phyloP scores from a whole-genome alignment of 1,140 invertebrate species.

The Tetramorium simillimum region DNA sequence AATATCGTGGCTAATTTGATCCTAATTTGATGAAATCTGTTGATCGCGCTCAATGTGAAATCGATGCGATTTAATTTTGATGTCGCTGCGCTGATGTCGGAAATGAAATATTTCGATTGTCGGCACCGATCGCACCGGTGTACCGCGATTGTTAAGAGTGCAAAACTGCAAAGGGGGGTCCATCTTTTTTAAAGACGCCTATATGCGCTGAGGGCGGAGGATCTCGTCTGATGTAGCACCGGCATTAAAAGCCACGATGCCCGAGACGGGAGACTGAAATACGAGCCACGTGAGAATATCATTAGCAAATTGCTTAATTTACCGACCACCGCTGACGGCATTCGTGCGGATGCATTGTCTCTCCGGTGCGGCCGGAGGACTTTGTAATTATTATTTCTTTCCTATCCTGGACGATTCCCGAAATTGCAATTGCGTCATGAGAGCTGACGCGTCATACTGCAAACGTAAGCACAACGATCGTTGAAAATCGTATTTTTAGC shows the following conservation, averaged over 20 bases:
- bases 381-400: conserved; percentile 63
- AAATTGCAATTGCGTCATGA: conserved; percentile 31
- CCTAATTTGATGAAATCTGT: neutral
- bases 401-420: conserved; percentile 27
- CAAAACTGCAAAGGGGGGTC: conserved; percentile 6
- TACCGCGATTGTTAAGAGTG: conserved; percentile 22
- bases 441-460: neutral
- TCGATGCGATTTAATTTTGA: neutral
- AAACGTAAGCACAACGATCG: conserved; percentile 4
- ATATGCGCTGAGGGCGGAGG: conserved; percentile 33
- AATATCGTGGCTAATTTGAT: neutral
- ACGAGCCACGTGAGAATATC: conserved; percentile 84
- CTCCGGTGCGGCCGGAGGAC: conserved; percentile 11
- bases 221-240: conserved; percentile 64
- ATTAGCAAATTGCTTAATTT: conserved; percentile 86
- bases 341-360: conserved; percentile 51
- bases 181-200: conserved; percentile 34
- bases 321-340: conserved; percentile 67
- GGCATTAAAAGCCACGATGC: conserved; percentile 81
- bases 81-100: neutral
- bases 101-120: neutral
- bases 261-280: conserved; percentile 80
- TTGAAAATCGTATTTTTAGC: conserved; percentile 27
- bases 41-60: neutral
- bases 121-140: neutral